These are phyloP conservation scores for Drosophila aff. DNA, from an alignment of 1,140 invertebrate species.

Conservation along the genomic window DNA sequence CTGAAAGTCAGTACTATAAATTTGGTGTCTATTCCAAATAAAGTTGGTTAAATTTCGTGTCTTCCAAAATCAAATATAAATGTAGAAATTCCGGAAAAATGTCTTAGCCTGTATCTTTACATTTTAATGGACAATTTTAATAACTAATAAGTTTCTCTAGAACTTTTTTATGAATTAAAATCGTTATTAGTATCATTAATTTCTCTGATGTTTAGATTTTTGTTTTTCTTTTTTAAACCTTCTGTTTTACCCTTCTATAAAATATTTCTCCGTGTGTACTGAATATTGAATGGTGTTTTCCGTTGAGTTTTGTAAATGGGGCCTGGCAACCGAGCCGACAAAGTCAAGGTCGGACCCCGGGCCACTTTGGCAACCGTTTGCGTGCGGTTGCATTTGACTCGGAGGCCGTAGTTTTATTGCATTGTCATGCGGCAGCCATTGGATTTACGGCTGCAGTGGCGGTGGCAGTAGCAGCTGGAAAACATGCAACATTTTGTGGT, in stretches of 20 bases:
- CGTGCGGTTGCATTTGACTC: conserved; percentile 67
- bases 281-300: conserved; percentile 17
- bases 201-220: not conserved
- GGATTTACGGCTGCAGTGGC: conserved; percentile 63
- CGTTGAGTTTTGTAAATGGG: conserved; percentile 8
- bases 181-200: not conserved
- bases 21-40: not conserved
- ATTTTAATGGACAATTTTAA: no score
- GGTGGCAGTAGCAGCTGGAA: conserved; percentile 19
- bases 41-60: not conserved
- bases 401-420: conserved; percentile 70
- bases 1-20: no score
- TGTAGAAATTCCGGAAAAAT: not conserved
- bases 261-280: not conserved
- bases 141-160: not conserved
- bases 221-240: no score
- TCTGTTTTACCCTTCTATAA: no score
- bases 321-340: conserved; percentile 45
- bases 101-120: no score
- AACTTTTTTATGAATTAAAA: not conserved
- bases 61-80: not conserved
- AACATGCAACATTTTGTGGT: conserved; percentile 79
- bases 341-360: conserved; percentile 68
- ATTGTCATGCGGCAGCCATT: conserved; percentile 76
- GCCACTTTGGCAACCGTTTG: conserved; percentile 63